Conservation (phyloP, 2,797 vertebrate species). For the Crenichthys baileyi region DNA sequence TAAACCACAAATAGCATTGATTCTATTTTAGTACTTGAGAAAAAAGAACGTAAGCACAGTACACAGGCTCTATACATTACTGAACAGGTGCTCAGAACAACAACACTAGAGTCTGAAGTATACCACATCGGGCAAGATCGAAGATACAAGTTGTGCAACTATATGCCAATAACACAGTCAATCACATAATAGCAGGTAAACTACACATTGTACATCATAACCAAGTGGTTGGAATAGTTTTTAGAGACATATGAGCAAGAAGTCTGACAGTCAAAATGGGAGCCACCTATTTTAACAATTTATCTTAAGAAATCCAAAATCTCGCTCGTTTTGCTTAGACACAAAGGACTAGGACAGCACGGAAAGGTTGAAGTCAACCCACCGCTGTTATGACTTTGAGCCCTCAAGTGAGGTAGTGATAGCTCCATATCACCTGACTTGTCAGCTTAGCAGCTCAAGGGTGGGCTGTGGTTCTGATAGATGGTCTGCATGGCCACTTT, state of each 20-base stretch:
- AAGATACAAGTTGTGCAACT: too few species aligned
- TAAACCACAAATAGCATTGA: not conserved
- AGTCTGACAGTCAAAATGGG: too few species aligned
- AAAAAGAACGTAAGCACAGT: not conserved
- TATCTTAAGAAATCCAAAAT: too few species aligned
- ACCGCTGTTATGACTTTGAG: not conserved
- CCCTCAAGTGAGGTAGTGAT: not conserved
- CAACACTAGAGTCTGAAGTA: not conserved
- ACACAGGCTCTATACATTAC: not conserved
- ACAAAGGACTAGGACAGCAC: not conserved
- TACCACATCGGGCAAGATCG: not conserved
- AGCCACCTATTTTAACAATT: too few species aligned
- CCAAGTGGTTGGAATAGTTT: not conserved
- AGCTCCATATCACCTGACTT: too few species aligned
- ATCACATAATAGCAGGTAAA: not conserved
- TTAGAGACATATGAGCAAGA: not conserved
- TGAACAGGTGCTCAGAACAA: not conserved
- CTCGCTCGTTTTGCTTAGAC: too few species aligned
- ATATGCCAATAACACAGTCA: not conserved
- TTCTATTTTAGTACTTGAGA: not conserved
- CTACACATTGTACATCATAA: not conserved
- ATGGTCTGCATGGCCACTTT: too few species aligned
- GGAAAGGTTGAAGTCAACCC: not conserved
- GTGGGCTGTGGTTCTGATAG: too few species aligned
- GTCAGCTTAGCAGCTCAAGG: too few species aligned